Evolutionary conservation across 2,888 invertebrate genomes (phyloP).

Genomic region (Lagria hirta): DNA sequence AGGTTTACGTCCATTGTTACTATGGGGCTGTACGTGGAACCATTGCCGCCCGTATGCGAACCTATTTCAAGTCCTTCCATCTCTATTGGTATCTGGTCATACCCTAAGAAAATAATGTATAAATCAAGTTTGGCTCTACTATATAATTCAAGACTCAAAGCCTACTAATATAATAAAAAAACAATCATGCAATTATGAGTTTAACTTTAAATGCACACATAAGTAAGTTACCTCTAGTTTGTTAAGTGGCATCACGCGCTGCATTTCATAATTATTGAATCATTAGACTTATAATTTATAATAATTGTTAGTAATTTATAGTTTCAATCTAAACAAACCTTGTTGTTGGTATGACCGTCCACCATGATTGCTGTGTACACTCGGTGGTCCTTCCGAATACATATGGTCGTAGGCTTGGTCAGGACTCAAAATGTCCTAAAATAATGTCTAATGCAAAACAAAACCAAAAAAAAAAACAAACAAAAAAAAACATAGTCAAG

Average conservation of each 20-base stretch:
- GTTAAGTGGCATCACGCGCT: no score
- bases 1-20: slow-evolving; percentile 83
- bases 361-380: slow-evolving; percentile 78
- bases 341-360: slow-evolving; percentile 79
- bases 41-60: slow-evolving; percentile 66
- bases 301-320: no score
- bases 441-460: slow-evolving; percentile 50
- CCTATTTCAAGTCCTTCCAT: slow-evolving; percentile 94
- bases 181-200: no score
- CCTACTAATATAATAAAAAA: no score
- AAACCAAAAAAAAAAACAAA: slow-evolving; percentile 49
- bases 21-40: slow-evolving; percentile 74
- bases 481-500: slow-evolving; percentile 40
- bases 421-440: slow-evolving; percentile 86
- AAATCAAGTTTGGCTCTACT: no score
- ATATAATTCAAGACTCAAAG: no score
- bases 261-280: no score
- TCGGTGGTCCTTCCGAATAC: slow-evolving; percentile 89
- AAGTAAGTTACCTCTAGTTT: no score
- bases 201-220: no score
- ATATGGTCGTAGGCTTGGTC: slow-evolving; percentile 92
- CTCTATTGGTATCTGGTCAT: slow-evolving; percentile 97
- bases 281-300: no score
- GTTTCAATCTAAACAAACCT: no score
- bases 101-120: slow-evolving; percentile 75